Percentiles rank a stretch among this genome's conserved stretches.
phyloP scores from a whole-genome alignment of 2,797 vertebrate genomes.

The Odontamblyopus lacepedii region DNA sequence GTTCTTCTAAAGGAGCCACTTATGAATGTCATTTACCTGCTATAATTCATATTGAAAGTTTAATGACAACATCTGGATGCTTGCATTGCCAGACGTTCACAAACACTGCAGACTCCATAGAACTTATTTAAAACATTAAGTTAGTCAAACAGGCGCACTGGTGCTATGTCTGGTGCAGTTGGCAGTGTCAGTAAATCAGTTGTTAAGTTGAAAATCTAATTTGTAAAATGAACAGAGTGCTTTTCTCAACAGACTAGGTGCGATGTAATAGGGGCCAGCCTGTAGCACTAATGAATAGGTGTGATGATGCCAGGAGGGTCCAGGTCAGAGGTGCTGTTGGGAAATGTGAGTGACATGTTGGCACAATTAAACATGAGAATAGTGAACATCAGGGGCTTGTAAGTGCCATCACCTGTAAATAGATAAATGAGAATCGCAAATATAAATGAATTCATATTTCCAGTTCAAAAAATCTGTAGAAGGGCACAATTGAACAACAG shows the following conservation, averaged over 20 bases:
- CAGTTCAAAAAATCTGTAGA: too few species aligned
- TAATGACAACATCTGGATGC: constrained; percentile 6
- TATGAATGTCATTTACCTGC: constrained; percentile 1
- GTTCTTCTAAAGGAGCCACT: constrained; percentile 12
- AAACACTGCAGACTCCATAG: constrained; percentile 23
- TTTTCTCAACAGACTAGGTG: constrained; percentile 6
- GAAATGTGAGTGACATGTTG: not conserved
- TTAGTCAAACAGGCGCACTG: not conserved
- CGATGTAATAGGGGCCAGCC: not conserved
- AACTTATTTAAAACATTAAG: not conserved
- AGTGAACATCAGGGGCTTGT: not conserved
- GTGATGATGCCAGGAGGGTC: not conserved
- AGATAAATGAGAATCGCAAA: not conserved
- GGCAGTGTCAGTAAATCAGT: constrained; percentile 15
- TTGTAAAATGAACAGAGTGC: constrained; percentile 8
- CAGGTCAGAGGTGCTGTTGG: not conserved
- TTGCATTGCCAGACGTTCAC: not conserved
- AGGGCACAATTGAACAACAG: too few species aligned
- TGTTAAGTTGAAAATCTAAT: constrained; percentile 15
- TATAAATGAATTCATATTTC: not conserved
- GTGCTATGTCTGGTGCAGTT: not conserved
- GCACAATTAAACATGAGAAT: not conserved
- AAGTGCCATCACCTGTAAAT: not conserved
- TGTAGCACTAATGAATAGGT: not conserved
- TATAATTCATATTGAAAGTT: constrained; percentile 3